A percentile compares a stretch with the other conserved stretches of the same genome.
These are phyloP conservation scores for Phania funesta DNA, from an alignment of 2,888 invertebrate genomes.

Conservation along the genomic window DNA sequence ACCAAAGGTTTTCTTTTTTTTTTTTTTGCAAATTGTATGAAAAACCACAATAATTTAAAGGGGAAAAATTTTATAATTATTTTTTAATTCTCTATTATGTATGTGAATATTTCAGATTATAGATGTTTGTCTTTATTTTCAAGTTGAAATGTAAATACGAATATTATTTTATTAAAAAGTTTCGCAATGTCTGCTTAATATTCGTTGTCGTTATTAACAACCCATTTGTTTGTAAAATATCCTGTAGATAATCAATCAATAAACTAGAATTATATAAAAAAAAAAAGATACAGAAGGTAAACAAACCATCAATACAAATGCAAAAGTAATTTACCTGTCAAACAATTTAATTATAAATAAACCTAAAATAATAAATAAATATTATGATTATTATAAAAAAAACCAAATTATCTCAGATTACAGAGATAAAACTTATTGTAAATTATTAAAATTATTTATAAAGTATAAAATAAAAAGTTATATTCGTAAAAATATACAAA, in stretches of 20 bases:
- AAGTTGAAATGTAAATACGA: constrained; percentile 16
- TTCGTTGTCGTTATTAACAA: constrained; percentile 3
- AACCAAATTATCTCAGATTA: constrained; percentile 62
- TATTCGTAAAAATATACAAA: constrained; percentile 67
- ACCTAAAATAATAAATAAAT: constrained; percentile 14
- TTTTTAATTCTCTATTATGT: constrained; percentile 10
- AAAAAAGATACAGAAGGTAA: constrained; percentile 5
- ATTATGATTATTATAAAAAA: constrained; percentile 42
- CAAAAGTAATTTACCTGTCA: constrained; percentile 55
- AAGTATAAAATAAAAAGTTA: constrained; percentile 64
- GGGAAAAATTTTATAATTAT: background rate
- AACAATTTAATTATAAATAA: constrained; percentile 41
- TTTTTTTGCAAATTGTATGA: background rate
- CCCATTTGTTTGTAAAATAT: constrained; percentile 44
- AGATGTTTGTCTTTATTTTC: constrained; percentile 7
- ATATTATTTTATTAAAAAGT: background rate
- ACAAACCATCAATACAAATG: constrained; percentile 37
- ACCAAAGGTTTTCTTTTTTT: background rate
- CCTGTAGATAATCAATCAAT: constrained; percentile 60
- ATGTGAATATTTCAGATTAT: constrained; percentile 41
- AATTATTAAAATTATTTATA: constrained; percentile 71
- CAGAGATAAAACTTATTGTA: constrained; percentile 61
- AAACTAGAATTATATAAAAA: constrained; percentile 16
- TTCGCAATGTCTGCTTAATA: constrained; percentile 15
- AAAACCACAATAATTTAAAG: background rate